Evolutionary conservation across 2,888 invertebrate genomes (phyloP), one percentile per base, ranked within the genome.

Genomic region (Dolomedes plantarius): DNA sequence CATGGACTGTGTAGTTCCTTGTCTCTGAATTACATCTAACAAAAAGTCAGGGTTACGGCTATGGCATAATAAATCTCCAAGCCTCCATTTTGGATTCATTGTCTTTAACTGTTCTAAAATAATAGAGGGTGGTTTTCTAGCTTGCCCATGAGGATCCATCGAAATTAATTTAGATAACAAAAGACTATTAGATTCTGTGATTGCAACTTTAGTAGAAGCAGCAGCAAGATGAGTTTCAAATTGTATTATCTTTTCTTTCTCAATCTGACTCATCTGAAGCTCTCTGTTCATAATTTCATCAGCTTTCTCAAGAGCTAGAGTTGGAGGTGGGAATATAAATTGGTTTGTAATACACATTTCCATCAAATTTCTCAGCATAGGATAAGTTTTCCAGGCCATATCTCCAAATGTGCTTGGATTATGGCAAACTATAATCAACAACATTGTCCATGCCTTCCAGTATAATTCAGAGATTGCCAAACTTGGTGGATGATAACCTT

Each of bases 311-410:
- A 92, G 90, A 0, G 93, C 92, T 92, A 94, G 93, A 0, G 95
- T 94, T 0, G 94, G 94, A 27, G 95, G 94, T 11, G 95, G 95
- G 90, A 94, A 95, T 5, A 93, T 93, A 90, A 94, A 95, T 90
- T 94, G 94, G 89, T 94, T 94, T 11, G 98, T 98, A 91, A 98
- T 98, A 90, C 97, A 97, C 95, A 97, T 97, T 93, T 98, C 98
- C 94, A 98, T 97, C 88, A 98, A 93, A 90, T 95, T 95, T 88
- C 96, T 93, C 88, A 98, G 93, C 71, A 96, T 98, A 23, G 98
- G 97, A 92, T 98, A 98, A 89, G 95, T 94, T 89, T 95, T 94
- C 95, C 98, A 98, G 41, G 96, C 96, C 77, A 95, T 89, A 89
- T 87, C 69, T 13, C 98, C 98, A 92, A 98, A 96, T 16, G 94